These are phyloP conservation scores for Sebastes vulpes DNA, from an alignment of 2,797 vertebrate genomes.

Conservation along the genomic window DNA sequence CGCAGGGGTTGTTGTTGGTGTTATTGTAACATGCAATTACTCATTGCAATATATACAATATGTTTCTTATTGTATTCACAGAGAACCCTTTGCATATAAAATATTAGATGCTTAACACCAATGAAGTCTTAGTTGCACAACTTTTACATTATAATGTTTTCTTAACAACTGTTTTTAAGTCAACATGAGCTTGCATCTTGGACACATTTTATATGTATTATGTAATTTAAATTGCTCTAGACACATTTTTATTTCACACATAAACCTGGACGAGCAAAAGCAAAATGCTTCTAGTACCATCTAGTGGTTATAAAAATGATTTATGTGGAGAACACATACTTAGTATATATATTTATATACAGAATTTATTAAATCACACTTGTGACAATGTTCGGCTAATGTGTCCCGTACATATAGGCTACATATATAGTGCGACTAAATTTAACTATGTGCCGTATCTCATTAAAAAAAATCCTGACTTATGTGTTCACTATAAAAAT, in stretches of 20 bases:
- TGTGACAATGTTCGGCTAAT: conserved; percentile 30
- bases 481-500: conserved; percentile 23
- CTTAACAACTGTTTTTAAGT: background rate
- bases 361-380: conserved; percentile 41
- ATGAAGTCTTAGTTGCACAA: background rate
- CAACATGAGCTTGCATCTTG: background rate
- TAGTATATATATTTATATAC: background rate
- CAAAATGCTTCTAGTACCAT: conserved; percentile 89
- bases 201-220: conserved; percentile 27
- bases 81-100: background rate
- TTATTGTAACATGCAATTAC: background rate
- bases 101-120: background rate
- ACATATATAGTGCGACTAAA: conserved; percentile 26
- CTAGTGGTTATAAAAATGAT: conserved; percentile 82
- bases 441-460: conserved; percentile 39
- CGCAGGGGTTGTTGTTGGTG: background rate
- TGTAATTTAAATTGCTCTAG: conserved; percentile 50
- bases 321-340: background rate
- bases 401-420: conserved; percentile 5
- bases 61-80: background rate
- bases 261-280: conserved; percentile 27
- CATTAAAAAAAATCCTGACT: conserved; percentile 45
- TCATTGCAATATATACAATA: background rate
- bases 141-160: background rate
- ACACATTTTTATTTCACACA: conserved; percentile 13